A percentile compares a stretch with the other conserved stretches of the same genome.
phyloP scores from a whole-genome alignment of 2,797 vertebrate genomes.

The Microctenopoma stevenorrisi region DNA sequence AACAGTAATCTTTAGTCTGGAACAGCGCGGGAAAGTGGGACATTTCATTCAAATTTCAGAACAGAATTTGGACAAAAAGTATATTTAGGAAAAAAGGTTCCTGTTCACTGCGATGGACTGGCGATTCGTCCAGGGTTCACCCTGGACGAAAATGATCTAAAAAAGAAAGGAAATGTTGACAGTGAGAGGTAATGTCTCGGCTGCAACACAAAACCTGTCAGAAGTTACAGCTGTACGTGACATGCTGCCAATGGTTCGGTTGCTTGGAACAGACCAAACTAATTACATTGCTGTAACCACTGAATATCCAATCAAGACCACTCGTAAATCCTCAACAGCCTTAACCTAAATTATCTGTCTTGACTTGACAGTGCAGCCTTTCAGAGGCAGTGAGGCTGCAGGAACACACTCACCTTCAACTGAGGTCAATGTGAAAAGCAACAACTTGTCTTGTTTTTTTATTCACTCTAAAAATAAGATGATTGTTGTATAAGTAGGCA shows the following conservation, averaged over 20 bases:
- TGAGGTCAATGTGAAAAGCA: constrained; percentile 55
- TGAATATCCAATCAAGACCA: constrained; percentile 31
- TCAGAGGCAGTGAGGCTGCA: constrained; percentile 26
- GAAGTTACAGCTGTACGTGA: background rate
- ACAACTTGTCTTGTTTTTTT: constrained; percentile 30
- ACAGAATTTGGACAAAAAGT: too few relatives aligned
- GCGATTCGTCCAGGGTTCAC: too few relatives aligned
- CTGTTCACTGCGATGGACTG: too few relatives aligned
- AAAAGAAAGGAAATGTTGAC: background rate
- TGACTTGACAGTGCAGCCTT: constrained; percentile 21
- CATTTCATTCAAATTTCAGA: too few relatives aligned
- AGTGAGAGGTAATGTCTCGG: background rate
- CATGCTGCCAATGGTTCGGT: constrained; percentile 15
- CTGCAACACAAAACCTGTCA: background rate
- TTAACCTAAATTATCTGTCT: constrained; percentile 34
- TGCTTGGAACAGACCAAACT: constrained; percentile 12
- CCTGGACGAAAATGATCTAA: too few relatives aligned
- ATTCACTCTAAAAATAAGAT: constrained; percentile 32
- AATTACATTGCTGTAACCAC: constrained; percentile 28
- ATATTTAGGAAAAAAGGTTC: background rate
- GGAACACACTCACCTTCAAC: constrained; percentile 63
- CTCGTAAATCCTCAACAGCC: constrained; percentile 23
- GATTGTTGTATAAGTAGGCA: constrained; percentile 34
- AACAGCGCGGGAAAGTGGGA: background rate
- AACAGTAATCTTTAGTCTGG: background rate